Percentiles rank a stretch among this genome's conserved stretches.
Conservation (phyloP, 2,113 vertebrate species). For the Jacana jacana region DNA sequence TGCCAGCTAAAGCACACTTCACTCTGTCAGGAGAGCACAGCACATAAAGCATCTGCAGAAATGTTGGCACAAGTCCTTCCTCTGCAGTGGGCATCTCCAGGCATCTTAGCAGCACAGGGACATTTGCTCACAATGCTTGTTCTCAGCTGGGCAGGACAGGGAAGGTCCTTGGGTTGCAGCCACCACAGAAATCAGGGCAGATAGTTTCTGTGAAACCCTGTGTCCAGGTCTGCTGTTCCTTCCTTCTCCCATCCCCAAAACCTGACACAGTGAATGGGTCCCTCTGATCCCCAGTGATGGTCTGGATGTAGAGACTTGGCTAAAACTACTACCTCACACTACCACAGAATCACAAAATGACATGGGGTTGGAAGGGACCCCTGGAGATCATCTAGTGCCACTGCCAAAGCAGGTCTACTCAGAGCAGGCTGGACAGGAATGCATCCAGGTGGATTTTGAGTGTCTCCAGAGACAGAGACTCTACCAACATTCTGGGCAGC, state of each 20-base stretch:
- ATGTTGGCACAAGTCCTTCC: not conserved
- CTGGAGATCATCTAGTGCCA: too few species aligned
- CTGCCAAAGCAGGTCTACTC: too few species aligned
- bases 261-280: not conserved
- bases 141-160: not conserved
- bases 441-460: too few species aligned
- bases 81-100: not conserved
- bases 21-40: accelerated
- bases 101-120: not conserved
- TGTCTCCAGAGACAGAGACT: too few species aligned
- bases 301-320: not conserved
- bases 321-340: not conserved
- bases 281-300: accelerated
- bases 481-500: too few species aligned
- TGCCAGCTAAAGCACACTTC: accelerated
- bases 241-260: not conserved
- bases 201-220: not conserved
- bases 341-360: not conserved
- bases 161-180: not conserved
- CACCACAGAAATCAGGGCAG: not conserved
- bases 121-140: not conserved
- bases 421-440: too few species aligned
- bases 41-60: not conserved
- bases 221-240: not conserved
- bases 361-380: too few species aligned